Base-by-base conservation (phyloP, 2,888 invertebrate genomes). In the Aproaerema taeniolella region DNA sequence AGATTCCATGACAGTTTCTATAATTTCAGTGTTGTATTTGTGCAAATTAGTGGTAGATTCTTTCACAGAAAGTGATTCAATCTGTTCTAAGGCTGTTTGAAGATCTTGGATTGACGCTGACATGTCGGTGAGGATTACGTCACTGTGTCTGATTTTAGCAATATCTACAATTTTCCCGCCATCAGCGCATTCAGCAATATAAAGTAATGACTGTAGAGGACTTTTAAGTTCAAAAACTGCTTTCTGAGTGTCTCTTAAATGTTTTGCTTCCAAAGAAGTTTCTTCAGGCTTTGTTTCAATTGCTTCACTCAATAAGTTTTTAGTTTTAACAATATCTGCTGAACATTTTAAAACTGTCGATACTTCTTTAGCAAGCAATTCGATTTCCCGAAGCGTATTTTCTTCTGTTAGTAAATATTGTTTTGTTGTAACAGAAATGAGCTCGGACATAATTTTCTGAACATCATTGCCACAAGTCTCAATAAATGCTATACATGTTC, bases 401-500 rank as follows among this genome's bases (percentile, higher is more conserved):
- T 77, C 69, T 17, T 83, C 76, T 3, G 76, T 72, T 14, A 75
- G 68, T 38, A 68, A 86, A 80, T 56, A 90, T 62, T 46, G 74
- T 53, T 43, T 64, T 36, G 78, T 71, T 46, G 88, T 88, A 0
- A 91, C 66, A 11, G 49, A 51, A 44, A 53, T 66, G 1, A 83
- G 60, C 47, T 88, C 78, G 10, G 83, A 77, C 34, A 91, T 71
- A 3, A 89, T 72, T 32, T 86, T 79, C 33, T 89, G 83, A 47
- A 92, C 71, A 46, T 89, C 83, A 31, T 77, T 70, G 2, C 89
- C 88, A 41, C 90, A 88, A 14, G 82, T 89, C 52, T 91, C 89
- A 40, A 92, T 77, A 43, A 92, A 88, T 51, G 90, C 90, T 9
- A 89, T 87, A 61, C 92, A 92, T 0, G 92, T 91, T 58, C 89